A percentile compares a stretch with the other conserved stretches of the same genome.
These are phyloP conservation scores for Intellagama lesueurii DNA, from an alignment of 2,797 vertebrate genomes.

Conservation along the genomic window DNA sequence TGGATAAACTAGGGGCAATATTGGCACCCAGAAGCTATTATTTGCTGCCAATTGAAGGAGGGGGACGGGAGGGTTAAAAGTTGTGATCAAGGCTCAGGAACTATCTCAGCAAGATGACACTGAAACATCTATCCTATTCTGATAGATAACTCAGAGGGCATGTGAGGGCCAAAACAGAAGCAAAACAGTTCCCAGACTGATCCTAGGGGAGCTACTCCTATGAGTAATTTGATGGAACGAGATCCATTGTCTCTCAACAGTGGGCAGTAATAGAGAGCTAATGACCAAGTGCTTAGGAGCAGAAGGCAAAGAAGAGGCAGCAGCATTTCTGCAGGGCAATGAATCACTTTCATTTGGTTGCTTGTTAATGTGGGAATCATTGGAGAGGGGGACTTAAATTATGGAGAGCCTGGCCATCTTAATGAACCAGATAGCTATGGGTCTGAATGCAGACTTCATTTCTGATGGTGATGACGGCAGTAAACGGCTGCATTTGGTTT, in stretches of 20 bases:
- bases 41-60: slow-evolving; percentile 43
- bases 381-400: background rate
- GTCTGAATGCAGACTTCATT: background rate
- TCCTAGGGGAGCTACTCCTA: background rate
- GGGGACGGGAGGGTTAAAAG: background rate
- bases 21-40: background rate
- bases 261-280: slow-evolving; percentile 25
- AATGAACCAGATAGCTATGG: no score
- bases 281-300: slow-evolving; percentile 1
- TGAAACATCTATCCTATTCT: background rate
- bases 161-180: slow-evolving; percentile 21
- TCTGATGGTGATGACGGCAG: background rate
- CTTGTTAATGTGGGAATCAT: slow-evolving; percentile 11
- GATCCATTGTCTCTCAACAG: slow-evolving; percentile 39
- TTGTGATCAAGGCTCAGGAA: slow-evolving; percentile 32
- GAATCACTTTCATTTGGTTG: background rate
- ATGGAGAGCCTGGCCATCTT: background rate
- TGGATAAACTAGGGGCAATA: background rate
- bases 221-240: slow-evolving; percentile 36
- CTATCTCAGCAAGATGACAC: slow-evolving; percentile 25
- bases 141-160: background rate
- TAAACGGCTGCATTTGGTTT: background rate
- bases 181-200: slow-evolving; percentile 28
- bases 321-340: background rate
- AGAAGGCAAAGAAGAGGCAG: slow-evolving; percentile 27